Evolutionary conservation across 2,888 invertebrate species (phyloP).

Genomic region (Caenorhabditis uteleia): DNA sequence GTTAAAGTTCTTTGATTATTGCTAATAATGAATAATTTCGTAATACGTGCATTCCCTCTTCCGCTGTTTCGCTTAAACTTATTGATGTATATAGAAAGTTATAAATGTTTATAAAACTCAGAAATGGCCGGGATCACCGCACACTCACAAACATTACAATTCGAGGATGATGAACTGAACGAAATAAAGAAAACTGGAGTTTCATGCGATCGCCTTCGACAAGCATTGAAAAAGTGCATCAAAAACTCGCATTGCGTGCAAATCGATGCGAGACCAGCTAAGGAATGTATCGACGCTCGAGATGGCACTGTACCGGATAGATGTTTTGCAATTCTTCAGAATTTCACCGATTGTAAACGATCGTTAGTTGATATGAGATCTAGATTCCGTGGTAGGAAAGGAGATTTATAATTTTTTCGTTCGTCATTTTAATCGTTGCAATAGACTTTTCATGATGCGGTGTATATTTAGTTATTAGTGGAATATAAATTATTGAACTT

Average conservation of each 20-base stretch:
- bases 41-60: no score
- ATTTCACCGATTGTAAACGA: constrained; percentile 64
- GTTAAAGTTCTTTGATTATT: no score
- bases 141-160: constrained; percentile 31
- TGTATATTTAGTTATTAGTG: no score
- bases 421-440: no score
- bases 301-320: constrained; percentile 62
- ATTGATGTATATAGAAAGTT: no score
- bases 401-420: constrained; percentile 52
- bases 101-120: no score
- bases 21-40: no score
- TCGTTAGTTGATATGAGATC: constrained; percentile 64
- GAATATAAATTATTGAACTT: no score
- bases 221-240: constrained; percentile 63
- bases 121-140: constrained; percentile 35
- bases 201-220: constrained; percentile 62
- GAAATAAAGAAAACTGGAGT: constrained; percentile 53
- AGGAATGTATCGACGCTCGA: constrained; percentile 62
- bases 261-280: constrained; percentile 52
- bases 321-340: constrained; percentile 59
- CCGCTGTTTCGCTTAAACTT: no score
- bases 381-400: constrained; percentile 62
- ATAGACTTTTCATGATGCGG: no score
- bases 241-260: constrained; percentile 65
- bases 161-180: constrained; percentile 54